Evolutionary conservation across 1,140 invertebrate species (phyloP), one percentile per base, ranked within the genome.

Genomic region (Steinernema khuongi): DNA sequence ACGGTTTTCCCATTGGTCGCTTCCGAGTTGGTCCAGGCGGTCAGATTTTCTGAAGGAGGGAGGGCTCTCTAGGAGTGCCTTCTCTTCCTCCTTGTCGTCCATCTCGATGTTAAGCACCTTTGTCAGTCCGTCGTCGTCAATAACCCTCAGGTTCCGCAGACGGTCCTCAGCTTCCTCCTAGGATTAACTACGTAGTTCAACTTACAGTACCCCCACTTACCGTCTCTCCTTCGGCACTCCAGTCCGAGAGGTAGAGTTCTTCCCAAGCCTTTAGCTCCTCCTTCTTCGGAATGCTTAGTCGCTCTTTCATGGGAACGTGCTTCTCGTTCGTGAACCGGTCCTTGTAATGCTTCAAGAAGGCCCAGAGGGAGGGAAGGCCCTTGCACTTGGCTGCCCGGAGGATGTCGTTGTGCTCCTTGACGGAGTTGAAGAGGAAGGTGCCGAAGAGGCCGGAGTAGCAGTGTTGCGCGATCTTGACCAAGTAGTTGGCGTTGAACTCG

Each of bases 361-460:
- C 22, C 50, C 50, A 60, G 50, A 60, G 50, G 2, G 50, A 60
- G 4, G 50, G 50, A 22, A 60, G 50, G 50, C 4, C 7, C 7
- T 60, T 22, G 4, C 22, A 4, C 7, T 22, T 22, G 22, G 7
- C 50, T 17, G 14, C 19, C 4, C 14, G 4, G 4, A 60, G 4
- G 7, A 60, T n/a, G 1, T 77, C 75, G 22, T 31, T 18, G 31
- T 33, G 31, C 60, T 82, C 82, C 36, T 77, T 73, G 17, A 80
- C 19, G n/a, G 67, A 76, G 86, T 97, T 97, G 86, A 93, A 96
- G 68, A 97, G 89, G 88, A 98, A 98, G 79, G 94, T 96, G 71
- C 95, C 95, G 88, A 96, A 98, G 79, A 98, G 89, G 86, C 93
- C 93, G 36, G 95, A 96, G 86, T 96, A 94, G 1, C 91, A 91